These are phyloP conservation scores for Anolis sagrei DNA, from an alignment of 2,113 vertebrate species.

Conservation along the genomic window DNA sequence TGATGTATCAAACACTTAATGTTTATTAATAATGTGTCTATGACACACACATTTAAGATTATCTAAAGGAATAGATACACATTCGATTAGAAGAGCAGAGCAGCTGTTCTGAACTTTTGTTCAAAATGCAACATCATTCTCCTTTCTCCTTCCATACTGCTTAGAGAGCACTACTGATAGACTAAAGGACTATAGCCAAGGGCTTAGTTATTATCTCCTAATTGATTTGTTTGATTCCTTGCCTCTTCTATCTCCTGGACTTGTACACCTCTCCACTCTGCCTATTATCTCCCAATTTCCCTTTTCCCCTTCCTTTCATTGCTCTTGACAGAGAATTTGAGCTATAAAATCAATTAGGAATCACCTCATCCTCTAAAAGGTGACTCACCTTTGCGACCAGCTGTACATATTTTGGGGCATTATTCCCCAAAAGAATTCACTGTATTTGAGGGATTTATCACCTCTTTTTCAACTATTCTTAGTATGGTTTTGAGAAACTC, in stretches of 20 bases:
- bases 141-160: neutral
- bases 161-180: neutral
- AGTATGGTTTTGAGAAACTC: neutral
- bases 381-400: neutral
- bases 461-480: neutral
- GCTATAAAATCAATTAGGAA: neutral
- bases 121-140: neutral
- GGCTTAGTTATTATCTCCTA: neutral
- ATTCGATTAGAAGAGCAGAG: neutral
- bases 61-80: neutral
- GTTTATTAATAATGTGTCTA: constrained; percentile 1
- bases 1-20: neutral
- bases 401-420: no score
- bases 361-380: neutral
- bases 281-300: neutral
- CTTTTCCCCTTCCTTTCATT: neutral
- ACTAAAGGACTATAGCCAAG: neutral
- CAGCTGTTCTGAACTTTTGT: neutral
- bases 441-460: neutral
- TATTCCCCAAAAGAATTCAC: neutral
- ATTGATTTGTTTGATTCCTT: neutral
- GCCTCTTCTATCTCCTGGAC: neutral
- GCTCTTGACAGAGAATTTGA: neutral
- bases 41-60: neutral
- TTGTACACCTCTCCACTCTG: neutral